Evolutionary conservation across 1,140 invertebrate species (phyloP).

Genomic region (Drosophila punjabiensis): DNA sequence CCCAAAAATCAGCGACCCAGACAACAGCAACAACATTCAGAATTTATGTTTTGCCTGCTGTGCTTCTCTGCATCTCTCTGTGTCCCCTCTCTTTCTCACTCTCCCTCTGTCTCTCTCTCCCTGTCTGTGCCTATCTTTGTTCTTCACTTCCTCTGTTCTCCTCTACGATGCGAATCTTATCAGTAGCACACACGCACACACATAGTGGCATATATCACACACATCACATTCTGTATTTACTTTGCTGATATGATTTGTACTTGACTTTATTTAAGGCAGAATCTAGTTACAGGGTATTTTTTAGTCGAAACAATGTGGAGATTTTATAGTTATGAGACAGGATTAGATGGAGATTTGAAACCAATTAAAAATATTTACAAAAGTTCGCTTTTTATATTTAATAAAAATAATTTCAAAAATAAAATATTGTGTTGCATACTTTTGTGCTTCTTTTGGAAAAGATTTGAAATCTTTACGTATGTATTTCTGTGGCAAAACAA

Average conservation of each 20-base stretch:
- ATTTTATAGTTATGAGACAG: no score
- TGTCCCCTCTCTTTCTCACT: background rate
- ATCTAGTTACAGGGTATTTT: background rate
- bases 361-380: background rate
- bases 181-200: conserved; percentile 34
- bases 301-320: background rate
- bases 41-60: conserved; percentile 63
- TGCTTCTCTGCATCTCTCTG: conserved; percentile 22
- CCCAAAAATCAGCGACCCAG: conserved; percentile 63
- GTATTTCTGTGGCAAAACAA: no score
- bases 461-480: no score
- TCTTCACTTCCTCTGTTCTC: conserved; percentile 22
- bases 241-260: conserved; percentile 52
- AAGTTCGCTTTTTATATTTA: background rate
- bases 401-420: background rate
- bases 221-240: conserved; percentile 7
- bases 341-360: background rate
- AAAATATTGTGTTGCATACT: background rate
- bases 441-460: background rate
- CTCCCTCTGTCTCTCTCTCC: background rate
- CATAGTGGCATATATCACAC: conserved; percentile 1
- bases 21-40: conserved; percentile 62
- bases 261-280: conserved; percentile 26
- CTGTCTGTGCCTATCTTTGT: conserved; percentile 23
- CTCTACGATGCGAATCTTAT: conserved; percentile 52